Conservation (phyloP, 2,797 vertebrate species). For the Aulostomus chinensis region DNA sequence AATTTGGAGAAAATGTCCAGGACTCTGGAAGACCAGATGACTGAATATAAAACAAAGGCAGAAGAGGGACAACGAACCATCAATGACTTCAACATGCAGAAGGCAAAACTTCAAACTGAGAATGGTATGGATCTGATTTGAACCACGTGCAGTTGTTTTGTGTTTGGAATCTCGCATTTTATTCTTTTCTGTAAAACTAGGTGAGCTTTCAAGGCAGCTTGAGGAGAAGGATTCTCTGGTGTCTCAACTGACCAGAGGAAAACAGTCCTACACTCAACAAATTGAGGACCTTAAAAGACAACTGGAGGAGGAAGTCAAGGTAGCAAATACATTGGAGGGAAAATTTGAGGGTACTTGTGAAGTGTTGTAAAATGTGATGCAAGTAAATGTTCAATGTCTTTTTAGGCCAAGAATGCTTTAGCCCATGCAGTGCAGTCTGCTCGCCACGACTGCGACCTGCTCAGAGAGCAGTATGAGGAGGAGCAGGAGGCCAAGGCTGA, state of each 20-base stretch:
- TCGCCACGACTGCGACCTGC: constrained; percentile 82
- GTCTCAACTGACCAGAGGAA: constrained; percentile 86
- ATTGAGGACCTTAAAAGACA: constrained; percentile 89
- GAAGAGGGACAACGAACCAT: constrained; percentile 85
- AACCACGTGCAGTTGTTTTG: too few relatives aligned
- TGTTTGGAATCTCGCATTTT: too few relatives aligned
- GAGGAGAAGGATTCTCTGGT: constrained; percentile 87
- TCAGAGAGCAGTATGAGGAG: constrained; percentile 86
- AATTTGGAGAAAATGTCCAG: constrained; percentile 87
- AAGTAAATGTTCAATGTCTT: background rate
- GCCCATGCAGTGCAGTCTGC: constrained; percentile 85
- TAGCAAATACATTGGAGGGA: constrained; percentile 20
- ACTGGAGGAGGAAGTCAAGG: constrained; percentile 88
- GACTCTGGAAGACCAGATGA: constrained; percentile 85
- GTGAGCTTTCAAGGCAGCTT: constrained; percentile 82
- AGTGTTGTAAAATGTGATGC: too few relatives aligned
- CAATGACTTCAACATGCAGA: constrained; percentile 84
- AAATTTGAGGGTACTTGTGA: too few relatives aligned
- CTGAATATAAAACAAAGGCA: constrained; percentile 81
- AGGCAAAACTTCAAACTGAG: constrained; percentile 87
- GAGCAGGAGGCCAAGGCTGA: too few relatives aligned
- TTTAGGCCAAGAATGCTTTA: constrained; percentile 83
- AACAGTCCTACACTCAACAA: constrained; percentile 86
- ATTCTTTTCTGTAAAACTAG: too few relatives aligned
- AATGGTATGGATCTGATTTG: too few relatives aligned